Conservation (phyloP, 2,113 vertebrate species). For the Colinus virginianus region DNA sequence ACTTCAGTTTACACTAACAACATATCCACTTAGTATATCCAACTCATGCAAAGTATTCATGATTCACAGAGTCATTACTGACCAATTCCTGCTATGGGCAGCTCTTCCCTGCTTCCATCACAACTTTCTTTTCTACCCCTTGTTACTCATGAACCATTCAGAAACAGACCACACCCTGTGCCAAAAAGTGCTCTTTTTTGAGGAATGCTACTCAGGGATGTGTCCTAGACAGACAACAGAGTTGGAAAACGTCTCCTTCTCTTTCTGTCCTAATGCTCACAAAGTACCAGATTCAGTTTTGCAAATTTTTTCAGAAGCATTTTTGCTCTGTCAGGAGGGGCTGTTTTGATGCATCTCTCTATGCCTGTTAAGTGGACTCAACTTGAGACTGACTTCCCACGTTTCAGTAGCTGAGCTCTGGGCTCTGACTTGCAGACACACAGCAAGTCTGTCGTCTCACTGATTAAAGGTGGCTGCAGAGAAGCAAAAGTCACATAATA, state of each 20-base stretch:
- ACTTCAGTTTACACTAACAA: background rate
- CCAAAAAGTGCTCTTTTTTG: background rate
- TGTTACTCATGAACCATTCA: background rate
- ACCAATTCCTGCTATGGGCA: background rate
- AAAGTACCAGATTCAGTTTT: background rate
- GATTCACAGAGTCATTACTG: background rate
- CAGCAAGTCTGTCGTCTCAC: background rate
- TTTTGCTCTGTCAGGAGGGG: background rate
- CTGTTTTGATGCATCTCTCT: background rate
- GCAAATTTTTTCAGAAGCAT: background rate
- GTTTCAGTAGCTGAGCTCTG: background rate
- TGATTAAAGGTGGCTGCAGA: background rate
- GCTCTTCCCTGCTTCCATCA: background rate
- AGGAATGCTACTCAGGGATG: background rate
- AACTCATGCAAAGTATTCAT: background rate
- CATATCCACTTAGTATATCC: background rate
- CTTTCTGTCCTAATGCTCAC: background rate
- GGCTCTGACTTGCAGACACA: background rate
- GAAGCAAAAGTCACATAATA: background rate
- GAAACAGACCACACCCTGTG: background rate
- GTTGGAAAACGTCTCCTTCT: background rate
- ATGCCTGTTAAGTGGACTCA: background rate
- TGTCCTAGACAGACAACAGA: background rate
- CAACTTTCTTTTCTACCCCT: background rate
- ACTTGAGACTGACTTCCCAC: background rate